Evolutionary conservation across 2,797 vertebrate genomes (phyloP), one percentile per base, ranked within the genome.

Genomic region (Neopelma chrysocephalum): DNA sequence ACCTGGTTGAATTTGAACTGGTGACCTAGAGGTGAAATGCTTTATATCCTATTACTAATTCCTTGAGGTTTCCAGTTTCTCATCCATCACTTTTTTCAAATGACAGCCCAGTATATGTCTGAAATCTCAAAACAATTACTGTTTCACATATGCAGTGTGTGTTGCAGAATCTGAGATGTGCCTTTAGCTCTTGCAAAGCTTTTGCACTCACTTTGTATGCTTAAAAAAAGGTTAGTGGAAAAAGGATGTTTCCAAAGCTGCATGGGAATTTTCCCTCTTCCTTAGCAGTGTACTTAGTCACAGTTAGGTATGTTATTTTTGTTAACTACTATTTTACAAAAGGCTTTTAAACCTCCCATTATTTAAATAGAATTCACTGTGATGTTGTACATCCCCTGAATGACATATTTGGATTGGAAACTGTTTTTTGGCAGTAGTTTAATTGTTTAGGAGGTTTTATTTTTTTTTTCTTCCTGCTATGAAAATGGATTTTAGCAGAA

Each of bases 41-140:
- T 97, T 91, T 96, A 94, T 97, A 97, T 97, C 97, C 92, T 96
- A 80, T 96, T 97, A 97, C 96, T 96, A 95, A 94, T 97, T 96
- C 95, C 96, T 95, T 87, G 76, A 89, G 92, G 95, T 97, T 96
- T 97, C 94, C 93, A 94, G 86, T 97, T 97, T 96, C 96, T 95
- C 96, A 97, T 96, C 96, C 96, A 97, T 96, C 96, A 96, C 92
- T 94, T 95, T 96, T 97, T 96, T 95, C 90, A 97, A 96, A 93
- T 94, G 94, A 94, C 95, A 96, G 95, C 87, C 29, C 76, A 89
- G 93, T 92, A 45, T 89, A 95, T 91, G 86, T 47, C 83, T 95
- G 90, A 95, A 96, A 88, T 92, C 93, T 91, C 94, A 81, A 95
- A 96, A 96, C 94, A 95, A 94, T 96, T 95, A 93, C 81, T 72